Base-by-base conservation (phyloP, 2,113 vertebrate species). In the Oenanthe melanoleuca region DNA sequence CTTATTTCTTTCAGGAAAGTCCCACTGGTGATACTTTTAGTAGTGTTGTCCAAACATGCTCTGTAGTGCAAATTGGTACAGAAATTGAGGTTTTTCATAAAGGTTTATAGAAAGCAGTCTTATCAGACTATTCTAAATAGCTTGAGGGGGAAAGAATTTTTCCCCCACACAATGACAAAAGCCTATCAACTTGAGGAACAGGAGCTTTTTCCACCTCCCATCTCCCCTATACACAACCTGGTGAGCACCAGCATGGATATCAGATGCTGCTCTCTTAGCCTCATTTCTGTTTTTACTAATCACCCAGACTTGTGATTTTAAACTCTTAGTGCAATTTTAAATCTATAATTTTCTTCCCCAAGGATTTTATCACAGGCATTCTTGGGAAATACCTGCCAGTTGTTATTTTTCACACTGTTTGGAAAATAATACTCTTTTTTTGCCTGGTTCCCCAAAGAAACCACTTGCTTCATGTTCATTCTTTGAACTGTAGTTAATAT, bases 31-130 rank as follows among this genome's bases (percentile, higher is more conserved):
- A 42, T 40, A 20, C 14, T 72, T 85, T 59, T 5, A 50, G 26
- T 6, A 47, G 28, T 1, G 0, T 15, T 63, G 44, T 38, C 31
- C 2, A 2, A 90, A 61, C 5, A 8, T 0, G 0, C 1, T 2
- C 22, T 37, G 24, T 25, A 38, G 20, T 5, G 10, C 20, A 49
- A 37, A 57, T 22, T 38, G 38, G 22, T 17, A 20, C 3, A 6
- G 78, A 69, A 72, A n/a, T 0, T n/a, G n/a, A n/a, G n/a, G n/a
- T n/a, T n/a, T n/a, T n/a, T n/a, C n/a, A n/a, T n/a, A n/a, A n/a
- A n/a, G n/a, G n/a, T n/a, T n/a, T n/a, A n/a, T n/a, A n/a, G 42
- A 70, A 65, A 74, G 37, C 23, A 56, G 4, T 57, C 37, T 53
- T 31, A 61, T 47, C 47, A 53, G 33, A 18, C 42, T 70, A 7